A percentile compares a stretch with the other conserved stretches of the same genome.
These are phyloP conservation scores for Gallirallus australis DNA, from an alignment of 2,797 vertebrate species.

Conservation along the genomic window DNA sequence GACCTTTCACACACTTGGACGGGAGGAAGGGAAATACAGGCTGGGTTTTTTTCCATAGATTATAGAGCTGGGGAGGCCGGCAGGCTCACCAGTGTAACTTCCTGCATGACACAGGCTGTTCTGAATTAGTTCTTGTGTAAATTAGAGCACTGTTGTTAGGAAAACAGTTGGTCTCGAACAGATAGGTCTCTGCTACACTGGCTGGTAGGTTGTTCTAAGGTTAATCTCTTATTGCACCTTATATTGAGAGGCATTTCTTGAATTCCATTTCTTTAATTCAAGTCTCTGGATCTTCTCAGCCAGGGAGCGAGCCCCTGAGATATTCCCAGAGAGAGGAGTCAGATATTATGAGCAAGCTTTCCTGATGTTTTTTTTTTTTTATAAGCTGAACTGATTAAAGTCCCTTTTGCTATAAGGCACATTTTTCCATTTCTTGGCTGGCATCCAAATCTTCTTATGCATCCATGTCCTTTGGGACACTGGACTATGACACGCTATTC, in stretches of 20 bases:
- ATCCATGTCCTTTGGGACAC: slow-evolving; percentile 22
- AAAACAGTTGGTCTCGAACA: slow-evolving; percentile 17
- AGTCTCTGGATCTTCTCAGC: background rate
- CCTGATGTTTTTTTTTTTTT: background rate
- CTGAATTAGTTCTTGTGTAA: slow-evolving; percentile 45
- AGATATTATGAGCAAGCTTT: background rate
- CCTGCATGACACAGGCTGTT: slow-evolving; percentile 56
- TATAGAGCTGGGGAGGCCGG: slow-evolving; percentile 6
- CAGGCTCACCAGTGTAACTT: slow-evolving; percentile 4
- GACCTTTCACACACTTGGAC: slow-evolving; percentile 74
- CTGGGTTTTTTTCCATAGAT: slow-evolving; percentile 59
- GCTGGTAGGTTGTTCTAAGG: background rate
- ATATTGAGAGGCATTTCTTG: background rate
- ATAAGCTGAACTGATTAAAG: background rate
- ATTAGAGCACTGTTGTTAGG: slow-evolving; percentile 1
- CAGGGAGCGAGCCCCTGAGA: background rate
- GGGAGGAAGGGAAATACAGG: slow-evolving; percentile 41
- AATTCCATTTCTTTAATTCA: background rate
- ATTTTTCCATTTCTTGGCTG: slow-evolving; percentile 32
- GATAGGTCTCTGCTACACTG: background rate
- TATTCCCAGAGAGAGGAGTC: background rate
- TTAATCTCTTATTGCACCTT: background rate
- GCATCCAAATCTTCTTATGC: background rate
- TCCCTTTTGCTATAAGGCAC: slow-evolving; percentile 26
- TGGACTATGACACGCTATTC: background rate